Percentiles rank a stretch among this genome's conserved stretches.
Conservation (phyloP, 2,888 invertebrate species). For the Diarsia dahlii region DNA sequence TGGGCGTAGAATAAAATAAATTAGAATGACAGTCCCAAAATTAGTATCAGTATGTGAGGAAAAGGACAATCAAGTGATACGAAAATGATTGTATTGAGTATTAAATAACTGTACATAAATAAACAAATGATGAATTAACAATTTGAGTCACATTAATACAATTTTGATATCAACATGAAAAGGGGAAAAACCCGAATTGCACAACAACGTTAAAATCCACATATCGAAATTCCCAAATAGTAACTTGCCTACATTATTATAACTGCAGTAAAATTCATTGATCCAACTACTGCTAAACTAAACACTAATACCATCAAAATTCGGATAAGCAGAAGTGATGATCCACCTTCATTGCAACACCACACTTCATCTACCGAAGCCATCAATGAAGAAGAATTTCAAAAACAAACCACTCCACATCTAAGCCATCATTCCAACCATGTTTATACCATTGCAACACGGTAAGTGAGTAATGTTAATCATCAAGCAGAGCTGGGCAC, state of each 20-base stretch:
- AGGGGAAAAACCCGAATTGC: background rate
- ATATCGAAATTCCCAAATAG: background rate
- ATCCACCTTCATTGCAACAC: background rate
- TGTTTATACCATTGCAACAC: conserved; percentile 57
- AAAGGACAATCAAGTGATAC: background rate
- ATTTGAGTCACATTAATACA: conserved; percentile 11
- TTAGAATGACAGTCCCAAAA: background rate
- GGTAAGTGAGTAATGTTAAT: conserved; percentile 54
- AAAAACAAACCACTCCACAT: background rate
- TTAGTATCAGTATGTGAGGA: background rate
- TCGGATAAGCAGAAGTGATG: background rate
- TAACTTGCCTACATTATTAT: background rate
- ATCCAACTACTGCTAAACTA: background rate
- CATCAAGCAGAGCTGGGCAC: conserved; percentile 30
- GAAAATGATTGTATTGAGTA: background rate
- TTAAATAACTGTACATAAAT: background rate
- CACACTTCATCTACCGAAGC: background rate
- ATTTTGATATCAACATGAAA: background rate
- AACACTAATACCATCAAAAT: no score
- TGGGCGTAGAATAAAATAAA: background rate
- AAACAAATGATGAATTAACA: background rate
- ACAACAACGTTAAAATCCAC: background rate
- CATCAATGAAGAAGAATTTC: conserved; percentile 2
- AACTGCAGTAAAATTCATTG: background rate
- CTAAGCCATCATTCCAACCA: conserved; percentile 38